Conservation (phyloP, 2,113 vertebrate species). For the Verasper variegatus region DNA sequence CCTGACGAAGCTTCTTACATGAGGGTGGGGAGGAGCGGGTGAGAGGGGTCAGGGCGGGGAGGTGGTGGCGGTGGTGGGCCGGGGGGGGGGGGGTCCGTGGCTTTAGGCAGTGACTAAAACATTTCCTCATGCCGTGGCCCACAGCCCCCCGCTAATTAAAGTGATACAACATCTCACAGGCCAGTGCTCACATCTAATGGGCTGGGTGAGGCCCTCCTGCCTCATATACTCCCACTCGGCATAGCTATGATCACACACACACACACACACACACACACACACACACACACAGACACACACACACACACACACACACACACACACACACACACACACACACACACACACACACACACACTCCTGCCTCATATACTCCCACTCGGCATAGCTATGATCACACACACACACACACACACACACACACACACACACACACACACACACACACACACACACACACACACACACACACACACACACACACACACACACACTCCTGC, state of each 20-base stretch:
- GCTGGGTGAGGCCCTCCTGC: slow-evolving; percentile 54
- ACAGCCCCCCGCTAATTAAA: slow-evolving; percentile 79
- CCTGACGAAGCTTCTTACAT: slow-evolving; percentile 49
- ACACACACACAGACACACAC: no score
- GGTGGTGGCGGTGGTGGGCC: not conserved
- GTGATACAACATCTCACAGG: slow-evolving; percentile 82
- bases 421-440: no score
- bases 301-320: slow-evolving; percentile 3
- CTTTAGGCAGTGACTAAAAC: slow-evolving; percentile 73
- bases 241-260: no score
- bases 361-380: no score
- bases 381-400: no score
- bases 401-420: no score
- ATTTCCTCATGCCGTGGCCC: slow-evolving; percentile 57
- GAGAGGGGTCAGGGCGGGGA: not conserved
- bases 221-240: slow-evolving; percentile 39
- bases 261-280: not conserved
- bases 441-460: no score
- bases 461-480: no score
- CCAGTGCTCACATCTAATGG: slow-evolving; percentile 80
- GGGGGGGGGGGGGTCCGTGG: slow-evolving; percentile 3
- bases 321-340: no score
- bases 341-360: no score
- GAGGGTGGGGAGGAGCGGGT: not conserved
- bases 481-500: no score